phyloP scores from a whole-genome alignment of 2,797 vertebrate genomes.

The Chelon auratus region DNA sequence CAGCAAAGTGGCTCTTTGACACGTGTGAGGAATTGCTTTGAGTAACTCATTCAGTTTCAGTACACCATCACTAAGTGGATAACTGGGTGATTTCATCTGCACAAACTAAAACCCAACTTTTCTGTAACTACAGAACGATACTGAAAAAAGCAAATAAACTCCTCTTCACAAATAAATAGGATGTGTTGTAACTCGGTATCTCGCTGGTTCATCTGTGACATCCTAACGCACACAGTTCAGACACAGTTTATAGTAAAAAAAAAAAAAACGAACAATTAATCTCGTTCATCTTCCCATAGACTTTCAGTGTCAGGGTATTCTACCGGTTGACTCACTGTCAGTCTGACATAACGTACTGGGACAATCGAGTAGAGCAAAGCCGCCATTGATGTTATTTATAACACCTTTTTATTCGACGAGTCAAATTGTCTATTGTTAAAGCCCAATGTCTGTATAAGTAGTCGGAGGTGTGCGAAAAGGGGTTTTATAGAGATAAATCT shows the following conservation, averaged over 20 bases:
- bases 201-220: background rate
- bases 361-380: background rate
- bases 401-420: background rate
- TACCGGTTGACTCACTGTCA: background rate
- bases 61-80: background rate
- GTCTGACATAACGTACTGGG: background rate
- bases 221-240: background rate
- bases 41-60: background rate
- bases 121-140: background rate
- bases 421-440: background rate
- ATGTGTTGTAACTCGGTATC: background rate
- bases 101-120: background rate
- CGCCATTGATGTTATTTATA: background rate
- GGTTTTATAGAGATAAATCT: constrained; percentile 15
- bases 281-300: background rate
- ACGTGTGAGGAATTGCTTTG: background rate
- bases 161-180: background rate
- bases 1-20: constrained; percentile 1
- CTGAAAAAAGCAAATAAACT: background rate
- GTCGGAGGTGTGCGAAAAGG: background rate
- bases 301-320: background rate
- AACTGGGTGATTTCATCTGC: background rate
- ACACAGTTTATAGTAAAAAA: background rate
- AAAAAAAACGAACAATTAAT: background rate
- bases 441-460: background rate